Base-by-base conservation (phyloP, 2,113 vertebrate species). In the Cavia aperea region DNA sequence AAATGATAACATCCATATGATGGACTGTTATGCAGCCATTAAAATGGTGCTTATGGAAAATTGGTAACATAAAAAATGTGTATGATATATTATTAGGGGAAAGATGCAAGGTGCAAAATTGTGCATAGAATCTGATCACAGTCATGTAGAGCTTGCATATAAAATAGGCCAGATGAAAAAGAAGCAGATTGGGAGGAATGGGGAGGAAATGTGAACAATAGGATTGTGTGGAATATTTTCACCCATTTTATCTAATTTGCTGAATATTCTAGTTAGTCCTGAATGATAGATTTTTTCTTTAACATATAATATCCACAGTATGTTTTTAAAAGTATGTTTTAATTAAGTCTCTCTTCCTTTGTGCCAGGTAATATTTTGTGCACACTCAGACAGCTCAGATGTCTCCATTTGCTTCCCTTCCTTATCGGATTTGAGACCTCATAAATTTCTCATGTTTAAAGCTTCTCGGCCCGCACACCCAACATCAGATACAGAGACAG, bases 1-100 rank as follows among this genome's bases (percentile, higher is more conserved):
- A 96, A 95, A 96, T 93, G 83, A 93, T 94, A 96, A 81, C 56
- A 94, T 91, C 75, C 81, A 73, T 84, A 66, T 89, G 92, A 95
- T 92, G 89, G 46, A 95, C 77, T 84, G 70, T 94, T 95, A 93
- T 14, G 54, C 21, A 92, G 75, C 68, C 84, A 95, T 95, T 97
- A 95, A 96, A 95, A 94, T 68, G 63, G 66, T 95, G 60, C 91
- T 95, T 94, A 89, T 65, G 81, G 78, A 82, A 96, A 95, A 93
- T 84, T 90, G 85, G 87, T 75, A 94, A 63, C 73, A 94, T 95
- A 94, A 95, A 94, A 93, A 93, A 89, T 90, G 65, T 12, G 36
- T 39, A 60, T 62, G 82, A 93, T 90, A 65, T 36, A 94, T 82
- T 91, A 65, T 70, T 89, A 91, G 31, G 14, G 72, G 54, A 85